phyloP scores from a whole-genome alignment of 2,113 vertebrate species.

The Sardina pilchardus region DNA sequence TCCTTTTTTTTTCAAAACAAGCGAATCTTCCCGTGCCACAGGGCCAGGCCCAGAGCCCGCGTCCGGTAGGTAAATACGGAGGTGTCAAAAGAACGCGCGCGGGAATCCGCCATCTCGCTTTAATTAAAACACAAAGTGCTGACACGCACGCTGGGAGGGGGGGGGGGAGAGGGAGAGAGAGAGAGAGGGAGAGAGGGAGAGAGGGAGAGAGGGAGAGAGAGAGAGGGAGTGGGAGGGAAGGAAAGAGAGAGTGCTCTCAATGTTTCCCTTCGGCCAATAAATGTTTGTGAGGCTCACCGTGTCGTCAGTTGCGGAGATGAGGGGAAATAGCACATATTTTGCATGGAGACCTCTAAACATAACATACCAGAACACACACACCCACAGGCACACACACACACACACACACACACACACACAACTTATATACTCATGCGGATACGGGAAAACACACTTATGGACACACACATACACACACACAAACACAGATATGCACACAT shows the following conservation, averaged over 20 bases:
- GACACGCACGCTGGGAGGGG: conserved; percentile 25
- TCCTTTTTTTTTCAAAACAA: conserved; percentile 47
- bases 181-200: not conserved
- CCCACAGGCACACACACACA: not conserved
- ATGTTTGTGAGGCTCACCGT: conserved; percentile 8
- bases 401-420: not conserved
- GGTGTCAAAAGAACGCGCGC: conserved; percentile 64
- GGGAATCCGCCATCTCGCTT: conserved; percentile 54
- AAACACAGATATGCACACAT: not conserved
- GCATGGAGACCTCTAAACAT: conserved; percentile 9
- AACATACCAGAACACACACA: not conserved
- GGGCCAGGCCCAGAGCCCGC: conserved; percentile 56
- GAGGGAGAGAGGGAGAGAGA: not conserved
- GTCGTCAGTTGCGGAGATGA: not conserved
- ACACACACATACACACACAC: not conserved
- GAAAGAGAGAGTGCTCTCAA: conserved; percentile 13
- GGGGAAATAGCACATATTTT: conserved; percentile 9
- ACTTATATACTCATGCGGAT: not conserved
- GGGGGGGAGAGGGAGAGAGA: not conserved
- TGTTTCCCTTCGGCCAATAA: conserved; percentile 8
- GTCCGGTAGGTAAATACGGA: conserved; percentile 64
- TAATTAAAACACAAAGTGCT: conserved; percentile 57
- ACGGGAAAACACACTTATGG: too few relatives aligned
- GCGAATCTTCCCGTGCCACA: conserved; percentile 51
- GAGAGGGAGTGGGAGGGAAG: not conserved